Base-by-base conservation (phyloP, 2,113 vertebrate species). In the Syngnathus floridae region DNA sequence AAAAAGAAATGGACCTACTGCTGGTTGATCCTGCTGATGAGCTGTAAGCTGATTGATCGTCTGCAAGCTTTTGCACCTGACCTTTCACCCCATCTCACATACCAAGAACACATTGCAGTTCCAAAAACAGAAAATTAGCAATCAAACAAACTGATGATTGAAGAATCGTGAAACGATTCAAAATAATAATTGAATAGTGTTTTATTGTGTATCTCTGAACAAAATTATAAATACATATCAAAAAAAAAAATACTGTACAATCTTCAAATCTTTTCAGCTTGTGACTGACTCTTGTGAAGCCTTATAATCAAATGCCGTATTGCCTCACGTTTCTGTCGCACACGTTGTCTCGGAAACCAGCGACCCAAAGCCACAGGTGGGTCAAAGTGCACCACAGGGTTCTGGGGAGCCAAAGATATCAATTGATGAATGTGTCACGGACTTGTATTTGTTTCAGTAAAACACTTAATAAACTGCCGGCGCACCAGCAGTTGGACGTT, bases 331-430 rank as follows among this genome's bases (percentile, higher is more conserved):
- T 99, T 99, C 85, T 82, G 91, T 71, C 91, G 93, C 52, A 94
- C 93, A 35, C 81, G 86, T 36, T 93, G 92, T 68, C 91, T 92
- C 54, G 93, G 92, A 84, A 98, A 98, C 95, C 95, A 99, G 22
- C 76, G 84, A 55, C 94, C 93, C 80, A 98, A 86, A 36, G 88
- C 81, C 45, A 94, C 57, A 0, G 94, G 94, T 38, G 91, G 84
- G 46, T 94, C 93, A 76, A 98, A 95, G 85, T 95, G 90, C 83
- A 94, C 89, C 65, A 97, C 91, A 0, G 95, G 95, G 83, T 95
- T 93, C 96, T 99, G 89, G 13, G 60, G 74, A 82, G 60, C 64
- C 74, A 78, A 85, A 35, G 26, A 63, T 10, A 49, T 10, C 16
- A 10, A 63, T 21, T 22, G 13, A 38, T 63, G 36, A 35, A 61